Conservation (phyloP, 2,797 vertebrate genomes). For the Typhlichthys subterraneus region DNA sequence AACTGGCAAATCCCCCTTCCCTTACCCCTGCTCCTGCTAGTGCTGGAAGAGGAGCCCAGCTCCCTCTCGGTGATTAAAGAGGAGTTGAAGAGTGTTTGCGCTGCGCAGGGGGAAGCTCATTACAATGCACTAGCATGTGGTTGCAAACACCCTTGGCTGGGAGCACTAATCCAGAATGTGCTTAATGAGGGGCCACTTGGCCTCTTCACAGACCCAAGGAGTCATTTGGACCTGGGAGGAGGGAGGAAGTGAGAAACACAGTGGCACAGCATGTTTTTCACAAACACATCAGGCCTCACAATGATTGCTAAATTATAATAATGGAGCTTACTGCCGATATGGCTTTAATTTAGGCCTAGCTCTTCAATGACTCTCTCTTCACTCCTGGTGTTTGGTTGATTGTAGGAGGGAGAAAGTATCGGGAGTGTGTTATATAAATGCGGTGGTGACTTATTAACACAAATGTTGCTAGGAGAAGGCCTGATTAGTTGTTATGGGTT, state of each 20-base stretch:
- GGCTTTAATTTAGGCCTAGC: constrained; percentile 8
- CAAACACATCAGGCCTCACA: constrained; percentile 58
- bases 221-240: constrained; percentile 50
- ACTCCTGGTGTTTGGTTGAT: constrained; percentile 5
- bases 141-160: constrained; percentile 68
- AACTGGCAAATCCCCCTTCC: constrained; percentile 76
- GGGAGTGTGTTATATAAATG: constrained; percentile 24
- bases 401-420: constrained; percentile 64
- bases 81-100: constrained; percentile 73
- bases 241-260: constrained; percentile 3
- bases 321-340: constrained; percentile 42
- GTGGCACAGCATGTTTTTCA: constrained; percentile 34
- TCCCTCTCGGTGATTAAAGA: constrained; percentile 78
- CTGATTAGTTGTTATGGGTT: constrained; percentile 32
- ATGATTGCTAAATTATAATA: constrained; percentile 72
- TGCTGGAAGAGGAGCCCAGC: constrained; percentile 58
- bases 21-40: constrained; percentile 32
- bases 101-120: constrained; percentile 71
- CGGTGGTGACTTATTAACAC: constrained; percentile 39
- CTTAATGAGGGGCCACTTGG: constrained; percentile 74
- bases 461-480: constrained; percentile 19
- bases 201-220: constrained; percentile 70
- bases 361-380: no score
- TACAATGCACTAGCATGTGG: constrained; percentile 80
- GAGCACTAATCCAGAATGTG: constrained; percentile 77